These are phyloP conservation scores for Pseudomyrmex cubaensis DNA, from an alignment of 1,140 invertebrate species.

Conservation along the genomic window DNA sequence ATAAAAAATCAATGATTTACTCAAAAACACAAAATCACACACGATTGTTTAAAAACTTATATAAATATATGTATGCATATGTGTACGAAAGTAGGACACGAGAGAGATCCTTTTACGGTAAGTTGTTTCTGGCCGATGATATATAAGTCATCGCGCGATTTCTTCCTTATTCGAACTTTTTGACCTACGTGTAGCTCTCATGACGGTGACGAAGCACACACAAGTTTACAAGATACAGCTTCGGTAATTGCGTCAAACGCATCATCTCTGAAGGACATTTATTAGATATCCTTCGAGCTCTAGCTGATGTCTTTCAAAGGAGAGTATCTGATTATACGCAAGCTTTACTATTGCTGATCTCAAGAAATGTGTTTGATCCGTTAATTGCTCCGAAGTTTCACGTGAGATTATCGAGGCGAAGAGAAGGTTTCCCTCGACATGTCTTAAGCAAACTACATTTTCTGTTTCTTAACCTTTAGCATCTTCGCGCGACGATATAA, in stretches of 20 bases:
- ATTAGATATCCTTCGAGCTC: neutral
- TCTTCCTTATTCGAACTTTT: constrained; percentile 66
- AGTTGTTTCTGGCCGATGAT: constrained; percentile 74
- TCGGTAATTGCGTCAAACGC: constrained; percentile 8
- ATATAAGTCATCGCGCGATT: constrained; percentile 29
- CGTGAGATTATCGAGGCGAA: neutral
- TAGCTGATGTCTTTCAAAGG: too few species aligned
- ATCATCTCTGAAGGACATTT: constrained; percentile 33
- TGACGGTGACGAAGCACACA: constrained; percentile 45
- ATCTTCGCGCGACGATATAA: neutral
- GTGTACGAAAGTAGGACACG: constrained; percentile 80
- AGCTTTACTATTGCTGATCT: neutral
- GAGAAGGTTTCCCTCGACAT: neutral
- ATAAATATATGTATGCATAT: constrained; percentile 53
- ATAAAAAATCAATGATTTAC: neutral
- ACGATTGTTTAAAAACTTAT: neutral
- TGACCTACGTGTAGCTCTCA: neutral
- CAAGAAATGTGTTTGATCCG: neutral
- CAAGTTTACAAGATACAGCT: constrained; percentile 41
- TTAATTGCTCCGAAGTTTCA: constrained; percentile 2
- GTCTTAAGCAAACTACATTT: neutral
- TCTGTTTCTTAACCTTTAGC: neutral
- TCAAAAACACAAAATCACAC: neutral
- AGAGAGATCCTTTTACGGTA: constrained; percentile 80
- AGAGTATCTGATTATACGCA: neutral